Evolutionary conservation across 2,888 invertebrate species (phyloP).

Genomic region (Trypoxylon attenuatum): DNA sequence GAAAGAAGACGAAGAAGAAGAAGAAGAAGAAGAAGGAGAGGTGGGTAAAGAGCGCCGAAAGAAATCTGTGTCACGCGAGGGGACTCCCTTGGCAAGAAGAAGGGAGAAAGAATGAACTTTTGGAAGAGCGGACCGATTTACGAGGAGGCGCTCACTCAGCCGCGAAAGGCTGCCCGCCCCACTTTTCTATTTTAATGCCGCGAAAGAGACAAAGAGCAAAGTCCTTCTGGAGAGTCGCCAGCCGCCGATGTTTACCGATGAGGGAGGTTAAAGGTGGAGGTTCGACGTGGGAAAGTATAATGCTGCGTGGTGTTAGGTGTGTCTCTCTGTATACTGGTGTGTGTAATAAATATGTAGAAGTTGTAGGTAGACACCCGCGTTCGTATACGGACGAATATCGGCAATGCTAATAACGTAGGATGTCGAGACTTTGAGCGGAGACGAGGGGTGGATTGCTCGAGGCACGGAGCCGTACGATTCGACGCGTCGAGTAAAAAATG

Average conservation of each 20-base stretch:
- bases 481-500: not conserved
- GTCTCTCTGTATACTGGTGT: too few relatives aligned
- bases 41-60: not conserved
- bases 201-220: constrained; percentile 58
- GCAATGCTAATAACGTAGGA: too few relatives aligned
- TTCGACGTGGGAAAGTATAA: too few relatives aligned
- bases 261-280: constrained; percentile 28
- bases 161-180: constrained; percentile 60
- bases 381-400: too few relatives aligned
- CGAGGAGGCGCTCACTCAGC: constrained; percentile 29
- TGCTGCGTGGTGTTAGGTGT: too few relatives aligned
- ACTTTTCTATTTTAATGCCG: constrained; percentile 66
- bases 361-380: too few relatives aligned
- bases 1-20: not conserved
- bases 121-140: constrained; percentile 18
- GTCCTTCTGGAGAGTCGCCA: constrained; percentile 65
- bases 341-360: too few relatives aligned
- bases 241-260: constrained; percentile 56
- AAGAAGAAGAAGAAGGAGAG: too few relatives aligned
- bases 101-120: constrained; percentile 12
- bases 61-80: not conserved
- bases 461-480: too few relatives aligned
- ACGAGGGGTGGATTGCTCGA: not conserved
- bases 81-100: not conserved
- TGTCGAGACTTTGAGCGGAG: not conserved